phyloP scores from a whole-genome alignment of 2,113 vertebrate genomes.

The Elachura formosa region DNA sequence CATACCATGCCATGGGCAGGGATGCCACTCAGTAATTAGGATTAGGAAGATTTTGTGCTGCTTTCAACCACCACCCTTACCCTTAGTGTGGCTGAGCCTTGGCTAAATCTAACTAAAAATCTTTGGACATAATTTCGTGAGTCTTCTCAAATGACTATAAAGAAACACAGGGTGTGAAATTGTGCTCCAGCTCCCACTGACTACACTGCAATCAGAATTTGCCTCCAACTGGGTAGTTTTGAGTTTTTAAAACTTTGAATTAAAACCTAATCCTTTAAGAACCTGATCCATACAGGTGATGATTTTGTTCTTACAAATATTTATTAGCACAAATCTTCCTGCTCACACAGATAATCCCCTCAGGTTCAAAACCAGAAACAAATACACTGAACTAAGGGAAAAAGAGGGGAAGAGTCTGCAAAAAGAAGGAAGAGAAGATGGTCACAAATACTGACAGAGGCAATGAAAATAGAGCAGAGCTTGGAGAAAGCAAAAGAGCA shows the following conservation, averaged over 20 bases:
- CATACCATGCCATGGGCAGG: fast-evolving
- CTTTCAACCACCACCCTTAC: neutral
- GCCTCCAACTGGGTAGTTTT: neutral
- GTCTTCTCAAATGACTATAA: neutral
- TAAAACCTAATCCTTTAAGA: slow-evolving; percentile 24
- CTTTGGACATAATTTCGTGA: neutral
- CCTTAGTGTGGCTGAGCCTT: neutral
- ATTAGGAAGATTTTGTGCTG: neutral
- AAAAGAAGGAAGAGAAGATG: neutral
- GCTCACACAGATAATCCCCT: neutral
- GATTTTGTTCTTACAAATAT: neutral
- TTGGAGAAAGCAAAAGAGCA: neutral
- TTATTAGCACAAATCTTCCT: slow-evolving; percentile 21
- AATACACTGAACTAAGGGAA: neutral
- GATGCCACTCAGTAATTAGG: neutral
- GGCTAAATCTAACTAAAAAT: neutral
- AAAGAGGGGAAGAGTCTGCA: neutral
- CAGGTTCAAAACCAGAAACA: neutral
- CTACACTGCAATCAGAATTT: neutral
- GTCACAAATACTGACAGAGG: neutral
- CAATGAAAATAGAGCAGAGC: neutral
- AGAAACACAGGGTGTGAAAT: neutral
- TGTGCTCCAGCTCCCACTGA: neutral
- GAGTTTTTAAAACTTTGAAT: neutral
- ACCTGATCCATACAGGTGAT: neutral